Conservation (phyloP, 2,888 invertebrate genomes). For the Parochlus steinenii region DNA sequence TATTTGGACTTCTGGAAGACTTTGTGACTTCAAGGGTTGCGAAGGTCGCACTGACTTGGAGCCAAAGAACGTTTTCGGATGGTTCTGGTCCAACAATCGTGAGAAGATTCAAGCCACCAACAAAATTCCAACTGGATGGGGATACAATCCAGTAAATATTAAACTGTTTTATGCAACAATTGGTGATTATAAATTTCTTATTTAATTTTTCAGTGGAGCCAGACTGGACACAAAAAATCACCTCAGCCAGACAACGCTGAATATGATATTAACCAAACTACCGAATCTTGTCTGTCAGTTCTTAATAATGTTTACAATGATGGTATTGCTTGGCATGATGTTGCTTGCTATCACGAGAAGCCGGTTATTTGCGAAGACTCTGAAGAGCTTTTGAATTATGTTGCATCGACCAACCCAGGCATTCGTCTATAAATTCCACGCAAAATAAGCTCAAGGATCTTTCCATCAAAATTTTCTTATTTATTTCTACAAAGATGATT, state of each 20-base stretch:
- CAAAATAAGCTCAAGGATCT: no score
- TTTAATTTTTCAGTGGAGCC: no score
- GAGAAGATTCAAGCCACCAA: constrained; percentile 75
- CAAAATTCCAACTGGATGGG: constrained; percentile 37
- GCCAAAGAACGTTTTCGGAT: constrained; percentile 70
- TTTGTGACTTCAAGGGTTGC: constrained; percentile 83
- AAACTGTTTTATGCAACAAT: no score
- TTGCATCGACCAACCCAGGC: constrained; percentile 68
- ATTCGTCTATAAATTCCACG: constrained; percentile 50
- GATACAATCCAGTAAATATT: constrained; percentile 76
- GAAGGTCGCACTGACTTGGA: constrained; percentile 72
- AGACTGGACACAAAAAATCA: constrained; percentile 77
- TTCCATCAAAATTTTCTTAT: no score
- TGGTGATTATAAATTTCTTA: no score
- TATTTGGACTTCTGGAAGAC: constrained; percentile 84
- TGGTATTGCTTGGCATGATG: constrained; percentile 87
- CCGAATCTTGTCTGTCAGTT: constrained; percentile 72
- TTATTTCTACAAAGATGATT: no score
- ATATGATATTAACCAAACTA: constrained; percentile 75
- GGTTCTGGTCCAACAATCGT: constrained; percentile 87
- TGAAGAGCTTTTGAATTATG: constrained; percentile 71
- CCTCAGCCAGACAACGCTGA: constrained; percentile 84
- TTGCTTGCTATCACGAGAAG: constrained; percentile 85
- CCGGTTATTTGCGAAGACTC: constrained; percentile 83
- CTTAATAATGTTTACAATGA: constrained; percentile 88